Conservation (phyloP, 1,140 invertebrate genomes). For the Heliconius himera region DNA sequence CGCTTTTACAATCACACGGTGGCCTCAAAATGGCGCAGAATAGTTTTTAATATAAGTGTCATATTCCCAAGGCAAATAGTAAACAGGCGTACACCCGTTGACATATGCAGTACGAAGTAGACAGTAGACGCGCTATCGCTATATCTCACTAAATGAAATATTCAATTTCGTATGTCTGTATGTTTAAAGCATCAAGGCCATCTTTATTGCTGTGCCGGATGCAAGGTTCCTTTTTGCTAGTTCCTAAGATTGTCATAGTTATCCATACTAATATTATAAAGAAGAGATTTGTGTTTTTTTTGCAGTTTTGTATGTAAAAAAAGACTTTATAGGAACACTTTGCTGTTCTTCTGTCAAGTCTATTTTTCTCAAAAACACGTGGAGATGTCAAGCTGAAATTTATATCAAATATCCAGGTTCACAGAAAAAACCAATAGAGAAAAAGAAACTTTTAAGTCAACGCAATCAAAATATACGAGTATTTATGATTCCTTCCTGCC, state of each 20-base stretch:
- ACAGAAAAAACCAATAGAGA: no score
- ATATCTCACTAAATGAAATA: not conserved
- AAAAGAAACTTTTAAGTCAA: no score
- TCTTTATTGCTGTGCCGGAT: not conserved
- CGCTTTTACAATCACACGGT: no score
- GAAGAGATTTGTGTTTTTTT: no score
- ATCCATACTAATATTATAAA: not conserved
- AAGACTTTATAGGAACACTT: no score
- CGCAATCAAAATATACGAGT: no score
- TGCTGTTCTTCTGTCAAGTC: no score
- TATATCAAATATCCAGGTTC: no score
- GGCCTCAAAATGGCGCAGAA: not conserved
- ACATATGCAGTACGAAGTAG: constrained; percentile 3
- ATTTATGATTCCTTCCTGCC: no score
- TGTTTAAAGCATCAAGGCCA: constrained; percentile 7
- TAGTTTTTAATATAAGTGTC: not conserved
- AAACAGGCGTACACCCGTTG: not conserved
- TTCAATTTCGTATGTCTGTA: constrained; percentile 2
- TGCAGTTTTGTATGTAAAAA: no score
- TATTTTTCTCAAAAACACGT: no score
- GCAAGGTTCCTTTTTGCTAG: not conserved
- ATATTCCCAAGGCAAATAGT: not conserved
- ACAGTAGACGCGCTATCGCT: not conserved
- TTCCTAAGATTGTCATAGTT: not conserved
- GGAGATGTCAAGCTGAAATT: not conserved